These are phyloP conservation scores for Hydrozoanthus tunicans DNA, from an alignment of 64 coral and sea anemone species.

Conservation along the genomic window DNA sequence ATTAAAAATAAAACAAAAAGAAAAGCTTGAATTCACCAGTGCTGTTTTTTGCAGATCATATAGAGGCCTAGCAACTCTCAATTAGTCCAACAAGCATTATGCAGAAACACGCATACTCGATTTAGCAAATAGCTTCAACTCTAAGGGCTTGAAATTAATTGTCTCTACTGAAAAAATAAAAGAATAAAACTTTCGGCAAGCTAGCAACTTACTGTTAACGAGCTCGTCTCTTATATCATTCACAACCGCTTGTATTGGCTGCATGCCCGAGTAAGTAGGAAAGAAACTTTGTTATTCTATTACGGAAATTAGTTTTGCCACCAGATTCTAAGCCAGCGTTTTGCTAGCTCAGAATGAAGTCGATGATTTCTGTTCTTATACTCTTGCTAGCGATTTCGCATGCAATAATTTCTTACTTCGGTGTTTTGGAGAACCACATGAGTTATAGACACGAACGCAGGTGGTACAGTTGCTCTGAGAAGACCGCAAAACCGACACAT, in stretches of 20 bases:
- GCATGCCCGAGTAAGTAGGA: not conserved
- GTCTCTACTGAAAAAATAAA: too few relatives aligned
- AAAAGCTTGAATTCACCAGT: too few relatives aligned
- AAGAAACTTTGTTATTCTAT: not conserved
- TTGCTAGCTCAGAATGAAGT: not conserved
- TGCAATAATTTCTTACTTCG: not conserved
- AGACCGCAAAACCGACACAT: slow-evolving; percentile 12
- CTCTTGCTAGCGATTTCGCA: not conserved
- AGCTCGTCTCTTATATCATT: slow-evolving; percentile 35
- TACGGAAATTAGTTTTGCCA: not conserved
- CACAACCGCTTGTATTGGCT: slow-evolving; percentile 1
- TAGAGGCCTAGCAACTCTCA: too few relatives aligned
- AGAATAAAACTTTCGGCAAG: too few relatives aligned
- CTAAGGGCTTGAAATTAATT: too few relatives aligned
- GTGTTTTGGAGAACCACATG: not conserved
- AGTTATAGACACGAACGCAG: not conserved
- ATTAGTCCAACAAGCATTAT: too few relatives aligned
- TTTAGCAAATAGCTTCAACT: too few relatives aligned
- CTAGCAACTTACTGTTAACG: slow-evolving; percentile 32
- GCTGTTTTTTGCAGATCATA: too few relatives aligned
- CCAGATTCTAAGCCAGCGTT: not conserved
- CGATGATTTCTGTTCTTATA: not conserved
- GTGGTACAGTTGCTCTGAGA: not conserved
- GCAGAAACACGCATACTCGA: too few relatives aligned
- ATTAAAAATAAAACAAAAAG: too few relatives aligned